A percentile compares a stretch with the other conserved stretches of the same genome.
These are phyloP conservation scores for Xyliphius kryptos DNA, from an alignment of 2,113 vertebrate genomes.

Conservation along the genomic window DNA sequence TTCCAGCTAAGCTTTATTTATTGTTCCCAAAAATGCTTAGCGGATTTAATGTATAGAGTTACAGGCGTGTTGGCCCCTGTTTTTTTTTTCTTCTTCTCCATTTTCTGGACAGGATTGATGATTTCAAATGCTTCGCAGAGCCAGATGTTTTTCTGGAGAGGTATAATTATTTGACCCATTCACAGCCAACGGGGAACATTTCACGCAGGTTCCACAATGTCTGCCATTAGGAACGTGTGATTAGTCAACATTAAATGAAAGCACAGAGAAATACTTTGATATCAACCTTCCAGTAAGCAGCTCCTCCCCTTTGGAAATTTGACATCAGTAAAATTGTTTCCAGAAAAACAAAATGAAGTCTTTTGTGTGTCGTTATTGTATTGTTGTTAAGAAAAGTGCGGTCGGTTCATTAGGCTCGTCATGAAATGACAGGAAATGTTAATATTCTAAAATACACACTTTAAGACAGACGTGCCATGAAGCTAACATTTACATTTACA, in stretches of 20 bases:
- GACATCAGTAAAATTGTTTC: conserved; percentile 17
- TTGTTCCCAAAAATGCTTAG: conserved; percentile 67
- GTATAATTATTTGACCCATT: conserved; percentile 25
- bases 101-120: conserved; percentile 41
- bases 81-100: conserved; percentile 26
- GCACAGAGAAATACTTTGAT: conserved; percentile 19
- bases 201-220: conserved; percentile 29
- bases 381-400: not conserved
- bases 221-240: conserved; percentile 30
- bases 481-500: too few relatives aligned
- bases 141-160: conserved; percentile 33
- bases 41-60: conserved; percentile 66
- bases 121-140: conserved; percentile 37
- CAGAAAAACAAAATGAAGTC: conserved; percentile 11
- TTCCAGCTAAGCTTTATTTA: conserved; percentile 71
- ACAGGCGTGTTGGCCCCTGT: conserved; percentile 56
- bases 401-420: too few relatives aligned
- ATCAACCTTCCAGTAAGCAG: conserved; percentile 17
- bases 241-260: conserved; percentile 28
- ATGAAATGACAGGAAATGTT: too few relatives aligned
- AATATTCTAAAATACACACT: too few relatives aligned
- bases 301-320: conserved; percentile 15
- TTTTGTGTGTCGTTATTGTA: conserved; percentile 7
- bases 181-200: conserved; percentile 19
- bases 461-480: too few relatives aligned